A percentile compares a stretch with the other conserved stretches of the same genome.
Evolutionary conservation across 2,888 invertebrate species (phyloP).

Genomic region (Sclerodermus sp.): DNA sequence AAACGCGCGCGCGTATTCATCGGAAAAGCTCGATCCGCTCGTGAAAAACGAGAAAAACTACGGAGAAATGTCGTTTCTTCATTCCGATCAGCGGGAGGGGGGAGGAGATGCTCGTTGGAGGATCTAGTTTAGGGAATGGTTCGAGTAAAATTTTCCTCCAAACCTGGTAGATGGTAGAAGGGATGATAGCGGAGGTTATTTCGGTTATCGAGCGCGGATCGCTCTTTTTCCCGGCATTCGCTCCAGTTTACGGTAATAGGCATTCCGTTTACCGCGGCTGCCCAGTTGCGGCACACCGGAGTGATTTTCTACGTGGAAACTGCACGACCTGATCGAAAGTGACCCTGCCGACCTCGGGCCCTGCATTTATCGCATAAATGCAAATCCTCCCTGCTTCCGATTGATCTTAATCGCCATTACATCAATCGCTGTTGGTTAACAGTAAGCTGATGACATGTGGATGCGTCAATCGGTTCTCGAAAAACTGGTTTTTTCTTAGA

Average conservation of each 20-base stretch:
- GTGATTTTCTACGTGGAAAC: constrained; percentile 36
- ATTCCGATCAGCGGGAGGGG: too few relatives aligned
- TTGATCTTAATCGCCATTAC: background rate
- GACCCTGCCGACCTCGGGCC: constrained; percentile 25
- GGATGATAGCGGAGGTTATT: constrained; percentile 20
- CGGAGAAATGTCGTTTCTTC: too few relatives aligned
- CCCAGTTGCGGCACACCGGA: constrained; percentile 30
- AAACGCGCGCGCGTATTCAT: too few relatives aligned
- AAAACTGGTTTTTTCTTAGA: constrained; percentile 8
- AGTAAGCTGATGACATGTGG: background rate
- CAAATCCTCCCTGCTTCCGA: too few relatives aligned
- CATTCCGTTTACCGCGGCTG: constrained; percentile 10
- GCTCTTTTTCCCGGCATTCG: constrained; percentile 22
- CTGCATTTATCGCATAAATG: too few relatives aligned
- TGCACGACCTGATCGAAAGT: constrained; percentile 31
- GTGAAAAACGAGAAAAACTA: too few relatives aligned
- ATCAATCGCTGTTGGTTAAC: background rate
- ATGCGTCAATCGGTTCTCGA: constrained; percentile 3
- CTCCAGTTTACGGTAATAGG: constrained; percentile 23
- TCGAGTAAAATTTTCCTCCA: too few relatives aligned
- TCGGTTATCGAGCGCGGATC: constrained; percentile 22
- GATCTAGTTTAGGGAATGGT: too few relatives aligned
- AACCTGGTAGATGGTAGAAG: background rate
- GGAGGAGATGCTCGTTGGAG: too few relatives aligned
- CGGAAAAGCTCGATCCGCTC: too few relatives aligned